Evolutionary conservation across 1,140 invertebrate species (phyloP).

Genomic region (Danaus melanippus): DNA sequence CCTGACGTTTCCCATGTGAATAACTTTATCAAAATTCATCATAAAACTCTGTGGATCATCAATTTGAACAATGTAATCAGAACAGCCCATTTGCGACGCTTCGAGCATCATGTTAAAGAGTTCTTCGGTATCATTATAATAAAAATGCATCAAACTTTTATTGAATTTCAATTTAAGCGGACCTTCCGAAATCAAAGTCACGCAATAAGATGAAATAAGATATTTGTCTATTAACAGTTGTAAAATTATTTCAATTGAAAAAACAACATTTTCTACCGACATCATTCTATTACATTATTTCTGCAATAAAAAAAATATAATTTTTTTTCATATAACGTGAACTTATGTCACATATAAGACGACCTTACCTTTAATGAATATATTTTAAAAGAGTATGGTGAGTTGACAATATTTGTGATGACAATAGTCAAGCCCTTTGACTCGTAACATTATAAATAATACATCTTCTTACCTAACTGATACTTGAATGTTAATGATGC

Average conservation of each 20-base stretch:
- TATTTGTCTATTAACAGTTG: conserved; percentile 37
- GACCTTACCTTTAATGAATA: too few relatives aligned
- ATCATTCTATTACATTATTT: conserved; percentile 21
- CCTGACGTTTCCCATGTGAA: conserved; percentile 37
- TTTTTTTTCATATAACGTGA: too few relatives aligned
- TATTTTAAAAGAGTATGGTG: too few relatives aligned
- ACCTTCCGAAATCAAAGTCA: conserved; percentile 39
- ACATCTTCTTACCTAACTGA: background rate
- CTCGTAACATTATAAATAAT: background rate
- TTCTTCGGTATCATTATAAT: conserved; percentile 26
- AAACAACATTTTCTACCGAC: conserved; percentile 13
- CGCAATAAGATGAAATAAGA: conserved; percentile 38
- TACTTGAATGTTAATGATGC: background rate
- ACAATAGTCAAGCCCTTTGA: background rate
- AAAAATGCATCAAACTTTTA: conserved; percentile 35
- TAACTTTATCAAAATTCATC: conserved; percentile 37
- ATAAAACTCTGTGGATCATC: conserved; percentile 42
- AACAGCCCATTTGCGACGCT: conserved; percentile 51
- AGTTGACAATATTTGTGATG: too few relatives aligned
- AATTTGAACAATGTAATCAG: conserved; percentile 51
- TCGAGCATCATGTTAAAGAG: conserved; percentile 31
- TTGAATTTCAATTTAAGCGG: conserved; percentile 22
- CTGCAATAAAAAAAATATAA: too few relatives aligned
- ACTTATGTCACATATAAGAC: too few relatives aligned
- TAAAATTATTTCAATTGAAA: conserved; percentile 41